Conservation (phyloP, 2,888 invertebrate species). For the Xylophagus ater region DNA sequence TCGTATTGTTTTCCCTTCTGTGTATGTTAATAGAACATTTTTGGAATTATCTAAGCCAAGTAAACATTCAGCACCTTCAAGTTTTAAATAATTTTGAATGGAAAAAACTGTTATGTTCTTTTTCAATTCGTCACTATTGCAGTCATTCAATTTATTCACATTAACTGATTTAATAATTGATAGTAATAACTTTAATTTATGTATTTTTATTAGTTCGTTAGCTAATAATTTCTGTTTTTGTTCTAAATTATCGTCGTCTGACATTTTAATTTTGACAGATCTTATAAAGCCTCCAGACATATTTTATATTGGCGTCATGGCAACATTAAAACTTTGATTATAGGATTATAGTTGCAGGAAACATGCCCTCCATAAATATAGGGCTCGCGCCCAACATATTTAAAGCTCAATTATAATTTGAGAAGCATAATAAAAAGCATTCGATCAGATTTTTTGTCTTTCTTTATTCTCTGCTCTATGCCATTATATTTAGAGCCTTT, state of each 20-base stretch:
- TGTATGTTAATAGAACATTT: conserved; percentile 23
- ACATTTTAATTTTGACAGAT: too few relatives aligned
- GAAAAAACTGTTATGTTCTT: conserved; percentile 21
- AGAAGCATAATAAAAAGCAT: too few relatives aligned
- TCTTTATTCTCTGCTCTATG: too few relatives aligned
- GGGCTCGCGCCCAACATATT: too few relatives aligned
- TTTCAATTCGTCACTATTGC: conserved; percentile 19
- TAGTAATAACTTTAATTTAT: conserved; percentile 27
- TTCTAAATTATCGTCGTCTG: conserved; percentile 27
- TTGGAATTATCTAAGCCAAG: conserved; percentile 19
- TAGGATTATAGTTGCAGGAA: too few relatives aligned
- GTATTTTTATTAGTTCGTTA: conserved; percentile 23
- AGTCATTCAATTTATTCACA: conserved; percentile 16
- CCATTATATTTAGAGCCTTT: too few relatives aligned
- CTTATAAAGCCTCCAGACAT: too few relatives aligned
- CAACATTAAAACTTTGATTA: too few relatives aligned
- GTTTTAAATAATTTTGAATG: conserved; percentile 21
- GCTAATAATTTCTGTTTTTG: conserved; percentile 23
- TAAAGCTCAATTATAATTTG: too few relatives aligned
- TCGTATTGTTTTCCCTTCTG: conserved; percentile 29
- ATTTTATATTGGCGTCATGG: too few relatives aligned
- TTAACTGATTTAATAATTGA: conserved; percentile 21
- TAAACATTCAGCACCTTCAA: conserved; percentile 18
- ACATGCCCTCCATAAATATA: too few relatives aligned
- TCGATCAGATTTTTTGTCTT: too few relatives aligned